Evolutionary conservation across 2,113 vertebrate species (phyloP).

Genomic region (Mormyrus lacerda): DNA sequence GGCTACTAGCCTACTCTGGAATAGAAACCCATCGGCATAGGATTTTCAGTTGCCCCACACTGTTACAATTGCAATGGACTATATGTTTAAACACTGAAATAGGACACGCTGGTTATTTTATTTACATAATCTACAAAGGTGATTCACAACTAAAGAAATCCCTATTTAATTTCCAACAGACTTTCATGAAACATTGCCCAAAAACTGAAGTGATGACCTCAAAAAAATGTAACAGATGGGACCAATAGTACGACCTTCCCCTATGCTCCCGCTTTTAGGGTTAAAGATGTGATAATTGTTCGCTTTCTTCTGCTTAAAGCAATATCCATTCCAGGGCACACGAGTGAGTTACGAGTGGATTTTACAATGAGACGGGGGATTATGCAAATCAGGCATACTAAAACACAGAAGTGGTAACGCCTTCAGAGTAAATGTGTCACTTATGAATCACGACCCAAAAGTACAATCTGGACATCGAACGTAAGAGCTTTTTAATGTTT

Average conservation of each 20-base stretch:
- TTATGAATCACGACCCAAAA: slow-evolving; percentile 21
- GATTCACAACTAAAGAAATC: background rate
- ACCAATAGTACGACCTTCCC: background rate
- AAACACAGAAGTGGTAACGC: slow-evolving; percentile 24
- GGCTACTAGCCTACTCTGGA: background rate
- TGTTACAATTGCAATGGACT: background rate
- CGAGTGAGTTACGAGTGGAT: slow-evolving; percentile 23
- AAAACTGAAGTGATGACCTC: background rate
- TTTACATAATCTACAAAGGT: background rate
- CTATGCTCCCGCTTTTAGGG: slow-evolving; percentile 27
- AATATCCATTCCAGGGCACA: slow-evolving; percentile 25
- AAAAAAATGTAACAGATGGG: slow-evolving; percentile 35
- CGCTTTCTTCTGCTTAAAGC: slow-evolving; percentile 39
- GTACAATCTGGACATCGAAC: slow-evolving; percentile 22
- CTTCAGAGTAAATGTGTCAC: slow-evolving; percentile 21
- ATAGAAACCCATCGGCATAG: background rate
- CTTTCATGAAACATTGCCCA: background rate
- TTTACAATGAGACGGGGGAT: slow-evolving; percentile 48
- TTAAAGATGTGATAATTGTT: slow-evolving; percentile 51
- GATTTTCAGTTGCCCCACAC: background rate
- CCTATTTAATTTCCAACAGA: background rate
- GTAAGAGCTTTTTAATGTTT: slow-evolving; percentile 11
- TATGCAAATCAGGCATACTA: slow-evolving; percentile 52
- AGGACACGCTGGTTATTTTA: background rate
- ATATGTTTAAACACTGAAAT: slow-evolving; percentile 4